Evolutionary conservation across 2,113 vertebrate genomes (phyloP).

Genomic region (Calypte anna): DNA sequence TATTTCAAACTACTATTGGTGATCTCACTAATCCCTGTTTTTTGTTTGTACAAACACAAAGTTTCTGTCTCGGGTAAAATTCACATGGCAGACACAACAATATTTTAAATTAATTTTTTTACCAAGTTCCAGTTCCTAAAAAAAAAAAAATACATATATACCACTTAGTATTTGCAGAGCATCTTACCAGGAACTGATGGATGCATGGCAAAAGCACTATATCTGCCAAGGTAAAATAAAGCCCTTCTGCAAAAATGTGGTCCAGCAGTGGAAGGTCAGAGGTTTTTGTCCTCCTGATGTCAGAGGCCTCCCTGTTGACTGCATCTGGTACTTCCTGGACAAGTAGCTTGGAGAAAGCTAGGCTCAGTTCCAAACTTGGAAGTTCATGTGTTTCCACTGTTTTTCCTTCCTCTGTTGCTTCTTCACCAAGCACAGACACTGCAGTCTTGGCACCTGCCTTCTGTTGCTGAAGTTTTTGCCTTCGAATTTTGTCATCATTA

Average conservation of each 20-base stretch:
- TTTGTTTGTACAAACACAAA: neutral
- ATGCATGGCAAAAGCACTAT: constrained; percentile 93
- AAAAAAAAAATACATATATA: neutral
- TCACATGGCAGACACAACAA: neutral
- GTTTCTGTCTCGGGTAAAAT: neutral
- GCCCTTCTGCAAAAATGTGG: constrained; percentile 93
- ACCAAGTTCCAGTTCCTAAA: neutral
- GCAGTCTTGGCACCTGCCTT: constrained; percentile 2
- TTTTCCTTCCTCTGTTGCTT: neutral
- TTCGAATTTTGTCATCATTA: constrained; percentile 95
- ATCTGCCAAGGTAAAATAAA: constrained; percentile 95
- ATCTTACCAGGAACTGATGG: constrained; percentile 91
- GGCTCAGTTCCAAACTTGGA: constrained; percentile 80
- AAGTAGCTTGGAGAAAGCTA: constrained; percentile 87
- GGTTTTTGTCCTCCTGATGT: constrained; percentile 89
- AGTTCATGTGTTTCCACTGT: neutral
- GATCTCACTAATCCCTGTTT: neutral
- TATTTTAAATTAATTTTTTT: neutral
- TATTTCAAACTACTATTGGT: neutral
- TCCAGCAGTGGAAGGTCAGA: constrained; percentile 87
- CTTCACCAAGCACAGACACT: neutral
- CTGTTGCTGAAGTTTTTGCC: constrained; percentile 90
- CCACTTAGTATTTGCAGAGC: neutral
- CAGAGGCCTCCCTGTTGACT: constrained; percentile 80
- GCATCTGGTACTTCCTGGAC: constrained; percentile 65